Percentiles rank a stretch among this genome's conserved stretches.
These are phyloP conservation scores for Gnathonemus longibarbis DNA, from an alignment of 2,113 vertebrate species.

Conservation along the genomic window DNA sequence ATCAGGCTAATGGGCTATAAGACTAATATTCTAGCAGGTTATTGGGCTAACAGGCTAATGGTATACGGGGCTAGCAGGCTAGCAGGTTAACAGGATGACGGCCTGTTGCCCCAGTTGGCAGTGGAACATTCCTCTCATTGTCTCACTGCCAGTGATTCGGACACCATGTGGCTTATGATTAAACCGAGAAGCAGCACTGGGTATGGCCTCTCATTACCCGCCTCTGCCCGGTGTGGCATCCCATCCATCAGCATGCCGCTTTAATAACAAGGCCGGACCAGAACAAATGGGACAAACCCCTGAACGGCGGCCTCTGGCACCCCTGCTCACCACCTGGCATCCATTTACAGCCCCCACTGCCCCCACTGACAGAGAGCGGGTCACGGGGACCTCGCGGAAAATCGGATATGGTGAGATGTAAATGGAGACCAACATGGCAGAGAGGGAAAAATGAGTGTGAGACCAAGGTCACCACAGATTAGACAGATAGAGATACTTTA, in stretches of 20 bases:
- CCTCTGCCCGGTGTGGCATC: background rate
- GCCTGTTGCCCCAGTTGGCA: background rate
- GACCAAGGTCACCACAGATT: background rate
- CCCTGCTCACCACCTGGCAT: background rate
- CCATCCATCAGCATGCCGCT: slow-evolving; percentile 4
- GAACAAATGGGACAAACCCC: slow-evolving; percentile 5
- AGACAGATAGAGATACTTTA: background rate
- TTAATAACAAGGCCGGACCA: slow-evolving; percentile 4
- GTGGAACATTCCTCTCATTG: background rate
- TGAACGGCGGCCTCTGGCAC: background rate
- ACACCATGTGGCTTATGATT: background rate
- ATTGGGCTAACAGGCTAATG: background rate
- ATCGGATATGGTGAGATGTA: background rate
- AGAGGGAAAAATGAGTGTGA: background rate
- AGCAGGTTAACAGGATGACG: background rate
- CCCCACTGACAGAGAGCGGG: background rate
- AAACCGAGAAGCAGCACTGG: background rate
- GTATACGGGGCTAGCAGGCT: background rate
- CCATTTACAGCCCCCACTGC: background rate
- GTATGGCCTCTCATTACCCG: background rate
- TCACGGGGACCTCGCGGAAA: background rate
- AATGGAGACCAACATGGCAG: background rate
- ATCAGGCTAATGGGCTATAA: background rate
- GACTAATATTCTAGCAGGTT: background rate
- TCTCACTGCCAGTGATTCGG: background rate